Conservation (phyloP, 37 sponge, comb jelly and placozoan genomes). For the Cliona cf. orientalis region DNA sequence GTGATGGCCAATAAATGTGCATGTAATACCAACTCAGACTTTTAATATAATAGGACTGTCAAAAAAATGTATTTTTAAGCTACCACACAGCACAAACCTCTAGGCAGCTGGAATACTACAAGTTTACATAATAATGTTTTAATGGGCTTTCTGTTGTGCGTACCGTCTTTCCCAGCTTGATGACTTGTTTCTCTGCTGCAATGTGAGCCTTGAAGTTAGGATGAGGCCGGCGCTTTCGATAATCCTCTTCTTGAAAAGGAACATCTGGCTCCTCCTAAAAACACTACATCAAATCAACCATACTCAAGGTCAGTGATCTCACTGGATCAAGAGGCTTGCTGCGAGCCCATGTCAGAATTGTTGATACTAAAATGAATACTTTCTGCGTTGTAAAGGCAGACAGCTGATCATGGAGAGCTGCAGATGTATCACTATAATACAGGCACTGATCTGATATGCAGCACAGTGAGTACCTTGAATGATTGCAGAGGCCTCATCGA, state of each 20-base stretch:
- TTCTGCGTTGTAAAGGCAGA: conserved; percentile 70
- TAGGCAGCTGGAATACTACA: no score
- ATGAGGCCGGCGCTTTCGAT: conserved; percentile 88
- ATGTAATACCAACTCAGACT: no score
- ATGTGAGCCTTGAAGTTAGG: conserved; percentile 91
- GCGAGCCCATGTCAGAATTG: conserved; percentile 91
- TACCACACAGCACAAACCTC: no score
- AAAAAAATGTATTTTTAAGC: no score
- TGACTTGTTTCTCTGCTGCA: conserved; percentile 87
- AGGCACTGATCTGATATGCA: not conserved
- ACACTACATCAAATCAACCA: not conserved
- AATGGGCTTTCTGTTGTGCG: not conserved
- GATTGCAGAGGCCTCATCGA: conserved; percentile 82
- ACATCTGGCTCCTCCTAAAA: conserved; percentile 94
- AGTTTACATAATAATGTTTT: no score
- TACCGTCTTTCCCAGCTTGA: conserved; percentile 95
- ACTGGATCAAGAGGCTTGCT: conserved; percentile 94
- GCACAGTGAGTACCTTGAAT: conserved; percentile 58
- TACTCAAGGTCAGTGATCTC: not conserved
- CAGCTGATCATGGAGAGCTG: conserved; percentile 87
- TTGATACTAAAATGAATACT: conserved; percentile 91
- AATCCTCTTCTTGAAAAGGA: conserved; percentile 97
- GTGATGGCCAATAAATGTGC: no score
- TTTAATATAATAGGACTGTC: no score
- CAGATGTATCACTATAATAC: not conserved